Conservation (phyloP, 2,113 vertebrate species). For the Ibidorhyncha struthersii region DNA sequence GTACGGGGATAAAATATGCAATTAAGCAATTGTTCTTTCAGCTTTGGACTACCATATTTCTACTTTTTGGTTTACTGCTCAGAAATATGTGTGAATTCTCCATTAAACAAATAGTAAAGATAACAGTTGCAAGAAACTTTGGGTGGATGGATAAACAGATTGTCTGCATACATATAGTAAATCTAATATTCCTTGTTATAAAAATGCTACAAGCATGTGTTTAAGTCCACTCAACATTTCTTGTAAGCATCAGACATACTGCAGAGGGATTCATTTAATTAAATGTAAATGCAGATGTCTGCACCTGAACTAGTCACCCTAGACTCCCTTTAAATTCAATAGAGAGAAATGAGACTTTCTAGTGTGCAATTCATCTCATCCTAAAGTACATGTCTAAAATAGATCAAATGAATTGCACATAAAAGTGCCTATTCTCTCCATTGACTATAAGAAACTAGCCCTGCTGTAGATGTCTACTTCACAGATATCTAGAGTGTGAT, state of each 20-base stretch:
- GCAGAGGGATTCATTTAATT: conserved; percentile 30
- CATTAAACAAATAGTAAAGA: not conserved
- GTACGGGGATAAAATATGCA: not conserved
- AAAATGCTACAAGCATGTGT: not conserved
- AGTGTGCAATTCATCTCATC: conserved; percentile 53
- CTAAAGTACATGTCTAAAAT: conserved; percentile 61
- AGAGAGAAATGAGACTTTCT: conserved; percentile 49
- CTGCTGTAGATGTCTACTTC: conserved; percentile 22
- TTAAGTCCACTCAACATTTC: conserved; percentile 17
- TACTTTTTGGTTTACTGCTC: not conserved
- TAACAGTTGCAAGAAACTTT: not conserved
- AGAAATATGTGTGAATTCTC: not conserved
- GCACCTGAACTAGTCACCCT: conserved; percentile 50
- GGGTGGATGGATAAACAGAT: not conserved
- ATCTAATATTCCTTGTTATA: not conserved
- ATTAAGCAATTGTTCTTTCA: not conserved
- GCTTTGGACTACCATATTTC: not conserved
- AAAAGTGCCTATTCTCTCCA: conserved; percentile 55
- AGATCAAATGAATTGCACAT: conserved; percentile 66
- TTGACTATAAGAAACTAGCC: conserved; percentile 28
- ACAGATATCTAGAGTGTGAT: conserved; percentile 14
- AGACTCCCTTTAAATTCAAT: conserved; percentile 52
- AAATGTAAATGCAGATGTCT: conserved; percentile 53
- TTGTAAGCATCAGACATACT: not conserved
- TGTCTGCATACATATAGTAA: not conserved